Base-by-base conservation (phyloP, 2,113 vertebrate species). In the Brachyistius frenatus region DNA sequence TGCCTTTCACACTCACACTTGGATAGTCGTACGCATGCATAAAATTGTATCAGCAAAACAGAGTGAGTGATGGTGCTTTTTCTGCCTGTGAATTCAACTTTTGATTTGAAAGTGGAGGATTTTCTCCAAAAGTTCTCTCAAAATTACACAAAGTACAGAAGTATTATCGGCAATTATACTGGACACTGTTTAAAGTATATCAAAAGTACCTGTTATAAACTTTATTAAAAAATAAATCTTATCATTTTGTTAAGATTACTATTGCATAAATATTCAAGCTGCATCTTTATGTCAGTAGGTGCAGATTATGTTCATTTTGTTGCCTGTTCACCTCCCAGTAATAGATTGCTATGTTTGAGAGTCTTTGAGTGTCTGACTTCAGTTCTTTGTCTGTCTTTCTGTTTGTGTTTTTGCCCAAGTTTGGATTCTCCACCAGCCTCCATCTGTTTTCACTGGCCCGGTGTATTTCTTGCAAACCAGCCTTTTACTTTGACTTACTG, bases 1-100 rank as follows among this genome's bases (percentile, higher is more conserved):
- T 37, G 58, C 15, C 11, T 70, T 53, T 64, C 36, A 73, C 58
- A 31, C 16, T 46, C 11, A 46, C 55, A 53, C 35, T 56, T 23
- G 5, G 5, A n/a, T 47, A n/a, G 14, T 31, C 23, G 23, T 23
- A 23, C 23, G 36, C 46, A 60, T 55, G 16, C 15, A 53, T 37
- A 15, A 33, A 36, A 44, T 54, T 1, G 31, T 11, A 58, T 7
- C 23, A 10, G n/a, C 30, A 54, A 31, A 54, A 31, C 23, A 54
- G 52, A 54, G 52, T 31, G 53, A 55, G 53, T 2, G 14, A 15
- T 50, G 46, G 46, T 49, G 46, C 39, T 7, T 49, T 49, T n/a
- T 52, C 23, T 23, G 23, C 8, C 52, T 66, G 36, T 52, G 10
- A 53, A 44, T 56, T 57, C 14, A 58, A 57, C 66, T 56, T 73